phyloP scores from a whole-genome alignment of 2,113 vertebrate species.

The Heteronetta atricapilla region DNA sequence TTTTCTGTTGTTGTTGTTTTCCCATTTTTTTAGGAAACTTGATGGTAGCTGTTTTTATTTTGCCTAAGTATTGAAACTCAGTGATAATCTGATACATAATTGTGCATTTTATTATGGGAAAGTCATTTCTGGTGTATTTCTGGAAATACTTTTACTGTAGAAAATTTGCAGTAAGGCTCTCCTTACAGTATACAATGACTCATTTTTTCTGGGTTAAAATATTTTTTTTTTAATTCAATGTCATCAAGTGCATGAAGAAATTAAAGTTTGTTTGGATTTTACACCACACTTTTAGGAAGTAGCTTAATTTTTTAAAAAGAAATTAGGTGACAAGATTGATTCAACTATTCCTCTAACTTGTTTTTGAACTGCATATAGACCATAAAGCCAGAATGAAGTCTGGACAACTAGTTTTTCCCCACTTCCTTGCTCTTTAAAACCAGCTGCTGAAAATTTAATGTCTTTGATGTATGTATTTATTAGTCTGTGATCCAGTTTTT shows the following conservation, averaged over 20 bases:
- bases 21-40: not conserved
- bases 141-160: conserved; percentile 52
- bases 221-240: conserved; percentile 54
- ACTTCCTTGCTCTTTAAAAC: conserved; percentile 68
- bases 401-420: conserved; percentile 56
- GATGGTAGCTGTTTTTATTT: conserved; percentile 31
- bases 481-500: conserved; percentile 70
- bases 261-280: conserved; percentile 56
- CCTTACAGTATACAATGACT: conserved; percentile 31
- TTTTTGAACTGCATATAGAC: conserved; percentile 48
- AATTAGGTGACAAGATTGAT: conserved; percentile 40
- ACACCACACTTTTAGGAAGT: conserved; percentile 55
- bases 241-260: conserved; percentile 55
- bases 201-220: conserved; percentile 67
- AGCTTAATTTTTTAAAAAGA: conserved; percentile 51
- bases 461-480: conserved; percentile 74
- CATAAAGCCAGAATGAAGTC: conserved; percentile 49
- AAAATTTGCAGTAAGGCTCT: conserved; percentile 22
- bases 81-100: not conserved
- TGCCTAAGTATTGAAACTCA: conserved; percentile 30
- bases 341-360: conserved; percentile 38
- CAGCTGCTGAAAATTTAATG: conserved; percentile 70
- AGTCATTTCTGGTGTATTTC: conserved; percentile 47
- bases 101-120: conserved; percentile 56
- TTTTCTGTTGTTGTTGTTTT: not conserved